Evolutionary conservation across 2,113 vertebrate genomes (phyloP).

Genomic region (Crotophaga sulcirostris): DNA sequence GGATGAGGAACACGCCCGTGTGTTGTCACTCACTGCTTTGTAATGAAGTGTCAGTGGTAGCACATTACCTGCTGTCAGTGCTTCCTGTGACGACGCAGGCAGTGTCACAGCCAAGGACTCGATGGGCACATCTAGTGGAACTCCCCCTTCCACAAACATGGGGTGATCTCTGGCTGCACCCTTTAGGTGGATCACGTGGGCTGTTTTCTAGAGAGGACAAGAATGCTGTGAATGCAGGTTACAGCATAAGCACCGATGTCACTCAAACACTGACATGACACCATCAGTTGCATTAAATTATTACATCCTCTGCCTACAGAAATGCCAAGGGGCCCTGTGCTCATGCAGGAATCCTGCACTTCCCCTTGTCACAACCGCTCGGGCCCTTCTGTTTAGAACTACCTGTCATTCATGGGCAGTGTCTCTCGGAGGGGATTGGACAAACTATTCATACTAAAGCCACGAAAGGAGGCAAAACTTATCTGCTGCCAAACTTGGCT

Average conservation of each 20-base stretch:
- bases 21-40: background rate
- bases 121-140: slow-evolving; percentile 73
- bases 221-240: background rate
- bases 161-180: slow-evolving; percentile 79
- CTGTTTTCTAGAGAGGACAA: slow-evolving; percentile 66
- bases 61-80: slow-evolving; percentile 72
- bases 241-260: background rate
- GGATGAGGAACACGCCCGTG: background rate
- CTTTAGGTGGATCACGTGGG: slow-evolving; percentile 79
- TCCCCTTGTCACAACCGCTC: background rate
- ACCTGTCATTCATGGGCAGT: fast-evolving
- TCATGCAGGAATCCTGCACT: background rate
- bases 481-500: background rate
- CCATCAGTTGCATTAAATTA: fast-evolving
- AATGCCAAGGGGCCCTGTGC: too few species aligned
- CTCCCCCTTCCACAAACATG: slow-evolving; percentile 85
- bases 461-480: background rate
- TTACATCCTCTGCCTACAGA: fast-evolving
- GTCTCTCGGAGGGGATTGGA: background rate
- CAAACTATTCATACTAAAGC: background rate
- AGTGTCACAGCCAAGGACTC: slow-evolving; percentile 77
- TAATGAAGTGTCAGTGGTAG: background rate
- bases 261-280: background rate
- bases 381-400: background rate
- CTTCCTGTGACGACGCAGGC: background rate